Percentiles rank a stretch among this genome's conserved stretches.
Conservation (phyloP, 35 echinoderm and acorn worm species). For the Apostichopus parvimensis region DNA sequence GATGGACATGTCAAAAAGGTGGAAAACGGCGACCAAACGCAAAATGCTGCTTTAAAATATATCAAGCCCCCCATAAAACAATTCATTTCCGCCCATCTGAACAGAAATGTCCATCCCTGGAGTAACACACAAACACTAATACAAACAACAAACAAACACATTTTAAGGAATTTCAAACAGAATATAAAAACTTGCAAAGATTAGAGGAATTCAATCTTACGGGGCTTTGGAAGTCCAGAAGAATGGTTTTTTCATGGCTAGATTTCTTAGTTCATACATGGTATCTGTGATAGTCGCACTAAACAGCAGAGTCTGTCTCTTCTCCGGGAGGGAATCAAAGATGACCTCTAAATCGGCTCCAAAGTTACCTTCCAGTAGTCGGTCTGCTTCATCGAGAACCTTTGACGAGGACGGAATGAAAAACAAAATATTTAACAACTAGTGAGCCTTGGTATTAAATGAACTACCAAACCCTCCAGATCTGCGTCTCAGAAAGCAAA, state of each 20-base stretch:
- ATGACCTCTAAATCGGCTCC: slow-evolving; percentile 90
- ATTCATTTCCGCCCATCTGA: no score
- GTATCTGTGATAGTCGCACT: slow-evolving; percentile 98
- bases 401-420: slow-evolving; percentile 4
- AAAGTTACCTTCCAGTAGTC: slow-evolving; percentile 91
- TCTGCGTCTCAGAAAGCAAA: no score
- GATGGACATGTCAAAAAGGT: no score
- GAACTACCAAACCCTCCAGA: not conserved
- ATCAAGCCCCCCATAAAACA: no score
- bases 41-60: no score
- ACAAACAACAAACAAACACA: no score
- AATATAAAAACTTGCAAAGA: not conserved
- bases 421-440: not conserved
- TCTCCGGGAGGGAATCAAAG: slow-evolving; percentile 87
- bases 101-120: no score
- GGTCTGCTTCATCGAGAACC: slow-evolving; percentile 99
- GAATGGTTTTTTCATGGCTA: slow-evolving; percentile 89
- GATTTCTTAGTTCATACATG: slow-evolving; percentile 82
- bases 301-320: slow-evolving; percentile 91
- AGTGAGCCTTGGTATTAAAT: not conserved
- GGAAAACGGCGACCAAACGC: no score
- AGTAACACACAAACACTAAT: no score
- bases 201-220: slow-evolving; percentile 53
- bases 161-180: no score
- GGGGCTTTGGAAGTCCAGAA: slow-evolving; percentile 92